Base-by-base conservation (phyloP, 2,888 invertebrate species). In the Beris morrisii region DNA sequence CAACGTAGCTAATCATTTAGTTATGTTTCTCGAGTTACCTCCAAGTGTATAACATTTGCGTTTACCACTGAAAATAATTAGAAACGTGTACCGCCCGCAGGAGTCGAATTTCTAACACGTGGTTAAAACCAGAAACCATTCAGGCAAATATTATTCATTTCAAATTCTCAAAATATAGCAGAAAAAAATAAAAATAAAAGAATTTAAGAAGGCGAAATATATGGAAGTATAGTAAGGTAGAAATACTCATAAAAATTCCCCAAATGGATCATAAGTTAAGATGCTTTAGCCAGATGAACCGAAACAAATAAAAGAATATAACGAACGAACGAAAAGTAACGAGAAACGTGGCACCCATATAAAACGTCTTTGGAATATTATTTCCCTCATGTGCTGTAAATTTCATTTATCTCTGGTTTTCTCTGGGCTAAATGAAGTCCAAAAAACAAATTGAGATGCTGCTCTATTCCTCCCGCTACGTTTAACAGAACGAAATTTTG, bases 401-500 rank as follows among this genome's bases (percentile, higher is more conserved):
- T 61, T 61, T 43, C 52, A 61, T 61, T 61, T 61, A 61, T 61
- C 52, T 43, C 59, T 22, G 30, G 38, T 52, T 61, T 50, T 58
- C 58, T 11, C 58, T 30, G 58, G 58, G 43, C 52, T 61, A 61
- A 61, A 61, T 61, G 61, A 61, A 61, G 61, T 61, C 61, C 61
- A 61, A 61, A 61, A 59, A 48, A 61, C 61, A 61, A 61, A 61
- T 61, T 61, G 61, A 61, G 61, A 61, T 61, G 61, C 61, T 61
- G 43, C 52, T 61, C 61, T 22, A 50, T 52, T 61, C 38, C 38
- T 38, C 38, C 38, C 38, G 38, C 38, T 38, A 7, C 38, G 38
- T 38, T 22, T 22, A 22, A 38, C 9, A 38, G 4, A 7, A 9
- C 38, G 5, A 5, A 38, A 38, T 38, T 5, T 7, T 5, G 5